phyloP scores from a whole-genome alignment of 2,113 vertebrate genomes.

The Catharus bicknelli region DNA sequence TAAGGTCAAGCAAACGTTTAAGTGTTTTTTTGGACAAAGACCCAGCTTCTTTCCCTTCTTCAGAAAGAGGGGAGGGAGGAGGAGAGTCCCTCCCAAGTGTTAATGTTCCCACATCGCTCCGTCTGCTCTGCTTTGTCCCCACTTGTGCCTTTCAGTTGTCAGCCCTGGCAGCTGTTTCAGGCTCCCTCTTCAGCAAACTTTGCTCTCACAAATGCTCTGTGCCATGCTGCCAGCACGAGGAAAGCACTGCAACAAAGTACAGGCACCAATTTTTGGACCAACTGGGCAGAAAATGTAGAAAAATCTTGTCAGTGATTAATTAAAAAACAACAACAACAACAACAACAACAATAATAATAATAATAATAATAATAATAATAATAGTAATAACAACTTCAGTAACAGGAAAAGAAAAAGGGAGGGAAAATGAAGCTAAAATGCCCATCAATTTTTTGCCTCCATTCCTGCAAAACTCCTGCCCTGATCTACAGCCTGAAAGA shows the following conservation, averaged over 20 bases:
- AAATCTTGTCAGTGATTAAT: neutral
- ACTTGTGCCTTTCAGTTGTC: neutral
- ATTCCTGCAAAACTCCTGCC: accelerated
- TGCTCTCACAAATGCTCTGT: neutral
- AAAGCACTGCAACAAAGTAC: accelerated
- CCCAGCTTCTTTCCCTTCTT: neutral
- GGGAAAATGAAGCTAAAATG: neutral
- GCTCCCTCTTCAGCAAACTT: neutral
- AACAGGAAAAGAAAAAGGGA: neutral
- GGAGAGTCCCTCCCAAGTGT: neutral
- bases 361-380: neutral
- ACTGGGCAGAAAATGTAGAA: neutral
- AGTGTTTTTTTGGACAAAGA: slow-evolving; percentile 33
- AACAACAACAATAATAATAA: neutral
- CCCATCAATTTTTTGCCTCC: neutral
- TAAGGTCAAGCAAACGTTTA: neutral
- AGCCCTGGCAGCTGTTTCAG: neutral
- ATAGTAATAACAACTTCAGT: neutral
- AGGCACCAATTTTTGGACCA: neutral
- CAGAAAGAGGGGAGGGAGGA: neutral
- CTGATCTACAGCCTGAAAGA: neutral
- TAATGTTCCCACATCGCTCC: slow-evolving; percentile 7
- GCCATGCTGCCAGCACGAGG: accelerated
- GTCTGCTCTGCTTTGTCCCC: slow-evolving; percentile 34
- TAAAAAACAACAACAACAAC: too few species aligned